phyloP scores from a whole-genome alignment of 2,888 invertebrate species.

The Alentia gelatinosa region DNA sequence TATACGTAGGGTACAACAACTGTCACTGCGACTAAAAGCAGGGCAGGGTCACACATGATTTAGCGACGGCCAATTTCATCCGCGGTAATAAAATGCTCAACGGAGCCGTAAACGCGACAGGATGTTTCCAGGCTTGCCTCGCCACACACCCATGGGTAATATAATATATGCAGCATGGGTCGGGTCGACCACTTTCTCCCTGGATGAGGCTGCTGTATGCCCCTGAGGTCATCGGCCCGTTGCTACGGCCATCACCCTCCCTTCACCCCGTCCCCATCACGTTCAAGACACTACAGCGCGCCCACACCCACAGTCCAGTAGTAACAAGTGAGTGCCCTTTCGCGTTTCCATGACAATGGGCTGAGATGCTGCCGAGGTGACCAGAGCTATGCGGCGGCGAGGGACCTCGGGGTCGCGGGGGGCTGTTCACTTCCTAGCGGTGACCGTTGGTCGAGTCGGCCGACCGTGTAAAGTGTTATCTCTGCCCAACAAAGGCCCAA shows the following conservation, averaged over 20 bases:
- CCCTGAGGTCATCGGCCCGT: not conserved
- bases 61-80: not conserved
- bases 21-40: too few species aligned
- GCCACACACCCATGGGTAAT: not conserved
- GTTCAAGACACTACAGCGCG: not conserved
- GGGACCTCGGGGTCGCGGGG: not conserved
- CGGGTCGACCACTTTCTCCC: not conserved
- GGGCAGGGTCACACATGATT: not conserved
- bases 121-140: not conserved
- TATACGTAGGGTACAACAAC: too few species aligned
- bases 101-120: not conserved
- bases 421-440: not conserved
- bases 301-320: not conserved
- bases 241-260: not conserved
- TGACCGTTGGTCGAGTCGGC: not conserved
- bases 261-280: not conserved
- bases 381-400: not conserved
- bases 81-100: not conserved
- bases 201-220: not conserved
- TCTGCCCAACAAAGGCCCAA: slow-evolving; percentile 8
- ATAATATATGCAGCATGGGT: not conserved
- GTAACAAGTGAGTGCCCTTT: not conserved
- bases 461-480: slow-evolving; percentile 36
- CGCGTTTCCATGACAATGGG: not conserved
- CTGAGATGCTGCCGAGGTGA: not conserved